Evolutionary conservation across 2,113 vertebrate species (phyloP), one percentile per base, ranked within the genome.

Genomic region (Nannospalax galili): DNA sequence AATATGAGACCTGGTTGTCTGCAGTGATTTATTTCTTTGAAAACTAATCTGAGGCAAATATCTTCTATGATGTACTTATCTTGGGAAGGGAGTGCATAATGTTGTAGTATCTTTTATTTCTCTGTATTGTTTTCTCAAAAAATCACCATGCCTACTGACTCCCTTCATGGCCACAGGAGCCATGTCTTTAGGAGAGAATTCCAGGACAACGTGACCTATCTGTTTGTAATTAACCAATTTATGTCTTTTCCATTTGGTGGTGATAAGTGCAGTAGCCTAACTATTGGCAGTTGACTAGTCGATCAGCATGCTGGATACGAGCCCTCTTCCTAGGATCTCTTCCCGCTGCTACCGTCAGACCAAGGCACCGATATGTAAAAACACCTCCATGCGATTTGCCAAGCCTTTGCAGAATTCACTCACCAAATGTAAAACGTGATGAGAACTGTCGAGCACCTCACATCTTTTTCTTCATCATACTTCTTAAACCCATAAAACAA

Each of bases 181-280:
- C 48, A 88, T n/a, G n/a, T n/a, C n/a, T n/a, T 87, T 58, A 87
- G 64, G 14, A 88, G 32, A 87, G 14, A 94, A 85, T 48, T 90
- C 69, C 64, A 7, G 69, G 67, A 77, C 0, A 82, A 94, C 24
- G 28, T 72, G 20, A 28, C 22, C 84, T 78, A 28, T 90, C 28
- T 70, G 88, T 89, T 84, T 85, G 72, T 79, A 64, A 74, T 67
- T 74, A 96, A 96, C 82, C 19, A 79, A 82, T 85, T 94, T 73
- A 19, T 60, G 15, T 69, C 74, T 70, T 92, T 82, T 86, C 62
- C 40, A 78, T 77, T 84, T 89, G 19, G 62, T 48, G 87, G 60
- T 15, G 7, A 3, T 80, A 69, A 82, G 40, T 64, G 0, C 42
- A 42, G 6, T 94, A 84, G 56, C n/a, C 72, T 70, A 12, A 84